Evolutionary conservation across 2,113 vertebrate species (phyloP), one percentile per base, ranked within the genome.

Genomic region (Pseudolaguvia tuberculata): DNA sequence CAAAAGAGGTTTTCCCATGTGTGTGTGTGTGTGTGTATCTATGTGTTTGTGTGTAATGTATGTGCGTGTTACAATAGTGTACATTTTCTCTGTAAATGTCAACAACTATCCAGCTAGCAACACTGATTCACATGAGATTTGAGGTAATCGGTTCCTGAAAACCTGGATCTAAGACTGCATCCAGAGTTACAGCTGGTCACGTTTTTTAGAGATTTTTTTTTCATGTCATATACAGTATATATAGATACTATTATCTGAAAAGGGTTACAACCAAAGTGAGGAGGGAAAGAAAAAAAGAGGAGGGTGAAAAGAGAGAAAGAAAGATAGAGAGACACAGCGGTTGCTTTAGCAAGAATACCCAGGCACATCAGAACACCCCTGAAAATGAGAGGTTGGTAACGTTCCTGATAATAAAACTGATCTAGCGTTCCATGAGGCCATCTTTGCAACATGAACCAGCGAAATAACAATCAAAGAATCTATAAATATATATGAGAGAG

Each of bases 71-170:
- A 82, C 68, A 71, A 10, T 77, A 84, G 83, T 79, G 81, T 75
- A 86, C 72, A 87, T 86, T 42, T 68, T 79, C 86, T 85, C 68
- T 82, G 85, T 87, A 84, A 65, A 84, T 84, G 84, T 84, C 83
- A 78, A 87, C 85, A 78, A 88, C 88, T 88, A 81, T 86, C 89
- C 87, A 87, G 88, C 88, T 81, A 88, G 86, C 85, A 91, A 92
- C 88, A 88, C 86, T 89, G 87, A 89, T 92, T 89, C 87, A 91
- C 87, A 81, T 83, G 85, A 92, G 86, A 82, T 92, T 91, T 94
- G 93, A 96, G 93, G 93, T 93, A 93, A 94, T 82, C 90, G 88
- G 91, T 94, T 94, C 87, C 89, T 91, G 90, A 88, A 92, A 84
- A 90, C 85, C 90, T 92, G 92, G 90, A 93, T 87, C 85, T 86